These are phyloP conservation scores for Palloptera scutellata DNA, from an alignment of 2,888 invertebrate genomes.

Conservation along the genomic window DNA sequence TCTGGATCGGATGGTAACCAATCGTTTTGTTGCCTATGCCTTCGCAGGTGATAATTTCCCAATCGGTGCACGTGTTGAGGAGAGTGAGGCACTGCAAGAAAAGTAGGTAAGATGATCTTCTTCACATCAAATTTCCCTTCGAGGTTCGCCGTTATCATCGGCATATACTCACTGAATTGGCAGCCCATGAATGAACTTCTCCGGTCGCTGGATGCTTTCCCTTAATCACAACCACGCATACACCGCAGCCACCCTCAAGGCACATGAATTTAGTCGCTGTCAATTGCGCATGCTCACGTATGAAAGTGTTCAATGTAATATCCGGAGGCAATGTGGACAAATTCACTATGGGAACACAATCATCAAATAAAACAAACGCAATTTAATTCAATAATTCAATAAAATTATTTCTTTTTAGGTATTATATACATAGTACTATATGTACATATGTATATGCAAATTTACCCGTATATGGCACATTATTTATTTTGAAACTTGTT, in stretches of 20 bases:
- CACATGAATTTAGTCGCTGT: slow-evolving; percentile 75
- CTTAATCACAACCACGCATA: slow-evolving; percentile 66
- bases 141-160: too few relatives aligned
- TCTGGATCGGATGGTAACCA: slow-evolving; percentile 75
- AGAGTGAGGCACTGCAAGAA: slow-evolving; percentile 70
- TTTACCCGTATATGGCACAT: slow-evolving; percentile 36
- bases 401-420: neutral
- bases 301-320: slow-evolving; percentile 69
- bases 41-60: slow-evolving; percentile 75
- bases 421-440: too few relatives aligned
- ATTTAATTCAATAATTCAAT: too few relatives aligned
- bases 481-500: slow-evolving; percentile 39
- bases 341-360: slow-evolving; percentile 45
- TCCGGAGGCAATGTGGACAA: slow-evolving; percentile 56
- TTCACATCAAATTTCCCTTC: too few relatives aligned
- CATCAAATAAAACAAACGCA: too few relatives aligned
- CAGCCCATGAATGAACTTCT: slow-evolving; percentile 63
- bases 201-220: slow-evolving; percentile 52
- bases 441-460: too few relatives aligned
- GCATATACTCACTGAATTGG: slow-evolving; percentile 72
- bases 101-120: too few relatives aligned
- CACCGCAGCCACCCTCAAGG: slow-evolving; percentile 73
- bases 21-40: slow-evolving; percentile 71
- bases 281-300: slow-evolving; percentile 68
- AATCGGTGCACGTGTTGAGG: slow-evolving; percentile 70